Evolutionary conservation across 1,140 invertebrate species (phyloP).

Genomic region (Drosophila setifemur): DNA sequence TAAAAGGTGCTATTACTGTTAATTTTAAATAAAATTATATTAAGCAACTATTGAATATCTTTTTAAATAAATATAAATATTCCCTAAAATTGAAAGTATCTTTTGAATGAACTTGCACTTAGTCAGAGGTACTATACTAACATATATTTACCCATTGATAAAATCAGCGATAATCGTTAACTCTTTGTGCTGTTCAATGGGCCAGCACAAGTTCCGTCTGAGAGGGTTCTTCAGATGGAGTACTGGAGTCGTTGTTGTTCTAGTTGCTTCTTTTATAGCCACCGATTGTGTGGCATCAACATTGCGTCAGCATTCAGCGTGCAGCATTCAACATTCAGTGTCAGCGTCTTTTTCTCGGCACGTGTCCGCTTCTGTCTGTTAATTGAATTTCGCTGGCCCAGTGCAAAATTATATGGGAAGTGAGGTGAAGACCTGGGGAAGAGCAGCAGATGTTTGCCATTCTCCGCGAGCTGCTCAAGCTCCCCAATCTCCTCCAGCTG

Average conservation of each 20-base stretch:
- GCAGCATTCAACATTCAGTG: not conserved
- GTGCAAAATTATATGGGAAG: conserved; percentile 39
- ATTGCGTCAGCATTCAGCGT: conserved; percentile 10
- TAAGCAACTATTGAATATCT: no score
- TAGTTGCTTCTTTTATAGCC: conserved; percentile 63
- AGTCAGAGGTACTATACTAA: no score
- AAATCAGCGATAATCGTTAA: not conserved
- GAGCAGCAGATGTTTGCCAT: conserved; percentile 62
- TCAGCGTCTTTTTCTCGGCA: conserved; percentile 38
- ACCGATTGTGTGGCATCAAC: conserved; percentile 15
- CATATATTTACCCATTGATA: not conserved
- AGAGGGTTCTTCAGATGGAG: conserved; percentile 51
- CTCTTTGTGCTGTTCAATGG: conserved; percentile 3
- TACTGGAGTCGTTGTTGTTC: conserved; percentile 20
- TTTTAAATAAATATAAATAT: no score
- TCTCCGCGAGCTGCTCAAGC: no score
- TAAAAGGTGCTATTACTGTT: no score
- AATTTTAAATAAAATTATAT: no score
- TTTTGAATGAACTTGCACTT: no score
- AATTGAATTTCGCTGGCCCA: conserved; percentile 64
- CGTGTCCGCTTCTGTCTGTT: conserved; percentile 56
- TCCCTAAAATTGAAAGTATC: no score
- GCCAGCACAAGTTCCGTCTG: conserved; percentile 4
- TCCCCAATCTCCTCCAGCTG: conserved; percentile 66
- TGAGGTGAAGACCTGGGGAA: not conserved